Evolutionary conservation across 2,888 invertebrate species (phyloP).

Genomic region (Coleophora deauratella): DNA sequence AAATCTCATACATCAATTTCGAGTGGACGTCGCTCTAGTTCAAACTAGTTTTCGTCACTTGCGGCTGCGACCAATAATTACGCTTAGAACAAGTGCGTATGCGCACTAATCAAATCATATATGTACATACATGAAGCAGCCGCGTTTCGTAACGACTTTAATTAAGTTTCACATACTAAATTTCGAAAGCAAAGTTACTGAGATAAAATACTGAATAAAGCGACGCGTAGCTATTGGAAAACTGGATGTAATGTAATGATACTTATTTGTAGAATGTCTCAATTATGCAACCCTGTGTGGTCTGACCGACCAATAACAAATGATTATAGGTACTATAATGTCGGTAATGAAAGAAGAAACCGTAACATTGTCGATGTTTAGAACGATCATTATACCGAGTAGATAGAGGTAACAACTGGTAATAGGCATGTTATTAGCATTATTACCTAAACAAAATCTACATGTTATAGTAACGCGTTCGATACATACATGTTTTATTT

Average conservation of each 20-base stretch:
- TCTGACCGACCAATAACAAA: conserved; percentile 27
- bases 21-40: conserved; percentile 20
- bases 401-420: conserved; percentile 52
- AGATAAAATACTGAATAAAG: conserved; percentile 21
- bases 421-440: conserved; percentile 61
- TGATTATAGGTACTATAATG: conserved; percentile 42
- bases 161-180: conserved; percentile 29
- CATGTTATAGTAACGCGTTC: too few relatives aligned
- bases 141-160: conserved; percentile 37
- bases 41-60: conserved; percentile 36
- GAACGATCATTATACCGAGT: conserved; percentile 55
- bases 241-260: conserved; percentile 40
- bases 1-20: too few relatives aligned
- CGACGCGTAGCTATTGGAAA: conserved; percentile 37
- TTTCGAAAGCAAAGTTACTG: conserved; percentile 29
- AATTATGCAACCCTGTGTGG: conserved; percentile 63
- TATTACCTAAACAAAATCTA: conserved; percentile 26
- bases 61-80: conserved; percentile 45
- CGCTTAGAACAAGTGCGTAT: conserved; percentile 47
- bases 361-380: conserved; percentile 58
- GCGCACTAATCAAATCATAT: conserved; percentile 36
- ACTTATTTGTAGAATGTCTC: conserved; percentile 55
- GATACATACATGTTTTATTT: too few relatives aligned
- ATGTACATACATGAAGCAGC: conserved; percentile 24
- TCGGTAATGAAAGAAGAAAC: conserved; percentile 42